phyloP scores from a whole-genome alignment of 1,140 invertebrate species.

The Melitaea cinxia region DNA sequence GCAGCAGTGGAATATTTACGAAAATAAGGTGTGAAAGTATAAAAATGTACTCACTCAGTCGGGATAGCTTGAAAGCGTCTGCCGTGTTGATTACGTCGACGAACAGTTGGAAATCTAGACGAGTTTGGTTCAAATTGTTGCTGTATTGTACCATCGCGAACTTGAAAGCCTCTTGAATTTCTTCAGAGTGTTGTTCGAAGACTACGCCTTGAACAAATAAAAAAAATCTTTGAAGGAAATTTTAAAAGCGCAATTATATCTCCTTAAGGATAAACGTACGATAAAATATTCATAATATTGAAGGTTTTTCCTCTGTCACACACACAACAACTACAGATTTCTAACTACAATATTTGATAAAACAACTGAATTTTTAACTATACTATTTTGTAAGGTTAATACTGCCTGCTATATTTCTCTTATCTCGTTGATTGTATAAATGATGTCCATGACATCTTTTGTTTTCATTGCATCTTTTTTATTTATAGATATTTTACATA shows the following conservation, averaged over 20 bases:
- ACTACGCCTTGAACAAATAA: constrained; percentile 86
- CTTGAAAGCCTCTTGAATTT: constrained; percentile 94
- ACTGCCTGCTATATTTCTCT: too few species aligned
- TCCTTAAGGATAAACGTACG: too few species aligned
- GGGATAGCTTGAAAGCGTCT: constrained; percentile 94
- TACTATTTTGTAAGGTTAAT: too few species aligned
- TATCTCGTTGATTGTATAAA: too few species aligned
- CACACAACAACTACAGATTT: too few species aligned
- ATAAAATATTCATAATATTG: too few species aligned
- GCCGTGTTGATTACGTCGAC: constrained; percentile 96
- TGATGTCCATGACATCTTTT: too few species aligned
- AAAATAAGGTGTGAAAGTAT: not conserved
- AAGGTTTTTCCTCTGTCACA: too few species aligned
- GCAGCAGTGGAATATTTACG: not conserved
- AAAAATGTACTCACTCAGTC: constrained; percentile 89
- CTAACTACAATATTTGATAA: too few species aligned
- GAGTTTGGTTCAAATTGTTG: constrained; percentile 86
- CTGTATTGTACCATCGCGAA: constrained; percentile 92
- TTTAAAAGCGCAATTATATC: not conserved
- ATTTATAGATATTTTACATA: too few species aligned
- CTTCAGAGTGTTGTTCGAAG: constrained; percentile 92
- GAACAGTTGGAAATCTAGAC: constrained; percentile 91
- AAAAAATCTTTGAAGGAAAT: not conserved
- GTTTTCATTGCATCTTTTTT: too few species aligned
- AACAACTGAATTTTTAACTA: too few species aligned